Percentiles rank a stretch among this genome's conserved stretches.
Conservation (phyloP, 2,888 invertebrate genomes). For the Pandemis heparana region DNA sequence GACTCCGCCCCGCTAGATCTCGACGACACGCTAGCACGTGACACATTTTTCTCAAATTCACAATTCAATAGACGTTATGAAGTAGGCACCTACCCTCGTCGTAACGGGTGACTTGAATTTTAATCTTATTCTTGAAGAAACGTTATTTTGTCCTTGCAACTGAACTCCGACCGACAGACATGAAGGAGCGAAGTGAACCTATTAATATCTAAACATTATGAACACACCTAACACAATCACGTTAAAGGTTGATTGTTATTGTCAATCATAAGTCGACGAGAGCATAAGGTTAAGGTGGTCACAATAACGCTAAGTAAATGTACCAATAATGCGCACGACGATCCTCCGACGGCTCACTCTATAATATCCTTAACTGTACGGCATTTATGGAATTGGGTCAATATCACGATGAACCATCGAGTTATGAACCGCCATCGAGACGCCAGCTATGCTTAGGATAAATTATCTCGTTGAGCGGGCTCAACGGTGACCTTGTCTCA, state of each 20-base stretch:
- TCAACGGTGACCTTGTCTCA: slow-evolving; percentile 72
- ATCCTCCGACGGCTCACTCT: neutral
- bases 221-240: neutral
- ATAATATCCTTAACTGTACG: slow-evolving; percentile 4
- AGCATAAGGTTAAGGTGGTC: neutral
- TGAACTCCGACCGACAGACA: too few relatives aligned
- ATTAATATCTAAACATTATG: neutral
- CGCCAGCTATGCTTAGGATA: slow-evolving; percentile 60
- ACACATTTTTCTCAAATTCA: slow-evolving; percentile 55
- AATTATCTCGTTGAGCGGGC: slow-evolving; percentile 69
- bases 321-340: neutral
- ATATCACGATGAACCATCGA: slow-evolving; percentile 39
- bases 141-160: slow-evolving; percentile 12
- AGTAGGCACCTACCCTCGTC: slow-evolving; percentile 19
- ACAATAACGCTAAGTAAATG: neutral
- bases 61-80: slow-evolving; percentile 28
- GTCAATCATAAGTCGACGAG: neutral
- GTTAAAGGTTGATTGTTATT: neutral
- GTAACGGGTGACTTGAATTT: slow-evolving; percentile 28
- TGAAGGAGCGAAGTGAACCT: neutral
- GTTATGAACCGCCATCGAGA: slow-evolving; percentile 48
- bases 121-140: slow-evolving; percentile 5
- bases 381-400: slow-evolving; percentile 40
- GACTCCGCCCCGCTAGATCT: slow-evolving; percentile 78
- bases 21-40: slow-evolving; percentile 74